Conservation (phyloP, 1,140 invertebrate species). For the Linepithema humile region DNA sequence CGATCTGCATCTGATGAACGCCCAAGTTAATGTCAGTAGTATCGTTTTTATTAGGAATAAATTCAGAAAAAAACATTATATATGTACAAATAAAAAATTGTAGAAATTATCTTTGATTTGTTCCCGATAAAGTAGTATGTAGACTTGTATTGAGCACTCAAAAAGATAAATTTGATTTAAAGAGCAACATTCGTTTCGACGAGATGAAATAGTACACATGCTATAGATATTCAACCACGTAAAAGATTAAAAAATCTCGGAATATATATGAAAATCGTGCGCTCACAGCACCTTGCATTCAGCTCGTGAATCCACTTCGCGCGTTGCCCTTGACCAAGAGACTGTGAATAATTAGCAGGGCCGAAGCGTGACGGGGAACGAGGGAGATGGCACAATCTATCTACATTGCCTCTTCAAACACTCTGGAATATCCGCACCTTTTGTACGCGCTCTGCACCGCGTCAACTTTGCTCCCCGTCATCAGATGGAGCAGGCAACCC, state of each 20-base stretch:
- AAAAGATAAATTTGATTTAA: not conserved
- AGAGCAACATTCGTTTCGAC: not conserved
- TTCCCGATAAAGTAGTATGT: not conserved
- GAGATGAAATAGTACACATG: not conserved
- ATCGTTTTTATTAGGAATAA: conserved; percentile 45
- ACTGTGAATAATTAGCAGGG: conserved; percentile 68
- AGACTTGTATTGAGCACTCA: not conserved
- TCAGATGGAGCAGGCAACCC: not conserved
- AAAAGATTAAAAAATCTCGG: not conserved
- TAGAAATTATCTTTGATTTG: too few species aligned
- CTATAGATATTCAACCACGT: not conserved
- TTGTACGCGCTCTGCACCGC: conserved; percentile 49
- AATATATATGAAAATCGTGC: not conserved
- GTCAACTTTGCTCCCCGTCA: conserved; percentile 6
- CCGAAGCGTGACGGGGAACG: conserved; percentile 8
- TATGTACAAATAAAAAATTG: too few species aligned
- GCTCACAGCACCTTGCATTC: not conserved
- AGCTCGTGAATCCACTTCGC: conserved; percentile 15
- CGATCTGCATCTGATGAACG: conserved; percentile 41
- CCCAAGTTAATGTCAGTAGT: not conserved
- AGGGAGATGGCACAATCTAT: not conserved
- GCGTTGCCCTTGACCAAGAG: conserved; percentile 51
- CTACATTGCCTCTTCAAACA: not conserved
- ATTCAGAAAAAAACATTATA: conserved; percentile 38
- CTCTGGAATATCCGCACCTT: conserved; percentile 16